Conservation (phyloP, 1,140 invertebrate genomes). For the Globodera rostochiensis region DNA sequence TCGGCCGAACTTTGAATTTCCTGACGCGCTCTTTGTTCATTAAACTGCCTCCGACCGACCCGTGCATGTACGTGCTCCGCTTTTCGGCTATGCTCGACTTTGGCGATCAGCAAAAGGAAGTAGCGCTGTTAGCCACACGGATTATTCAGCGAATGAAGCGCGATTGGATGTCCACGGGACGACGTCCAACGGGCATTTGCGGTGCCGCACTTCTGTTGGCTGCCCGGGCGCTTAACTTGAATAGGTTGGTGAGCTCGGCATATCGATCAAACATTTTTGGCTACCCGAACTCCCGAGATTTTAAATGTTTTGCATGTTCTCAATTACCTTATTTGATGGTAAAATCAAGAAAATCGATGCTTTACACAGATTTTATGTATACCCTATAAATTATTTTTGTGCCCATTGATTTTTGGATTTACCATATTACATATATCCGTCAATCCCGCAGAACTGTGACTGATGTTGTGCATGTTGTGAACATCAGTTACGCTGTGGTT, state of each 20-base stretch:
- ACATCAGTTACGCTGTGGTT: constrained; percentile 62
- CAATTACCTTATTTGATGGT: no score
- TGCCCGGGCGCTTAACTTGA: constrained; percentile 86
- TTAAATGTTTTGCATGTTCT: no score
- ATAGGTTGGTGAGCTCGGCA: constrained; percentile 49
- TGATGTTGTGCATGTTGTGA: constrained; percentile 83
- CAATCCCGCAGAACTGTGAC: constrained; percentile 71
- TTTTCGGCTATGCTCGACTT: constrained; percentile 93
- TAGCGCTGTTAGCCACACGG: constrained; percentile 88
- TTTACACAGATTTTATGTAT: no score
- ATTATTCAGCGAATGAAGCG: constrained; percentile 95
- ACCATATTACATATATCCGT: no score
- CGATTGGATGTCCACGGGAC: constrained; percentile 92
- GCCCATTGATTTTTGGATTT: no score
- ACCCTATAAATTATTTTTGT: no score
- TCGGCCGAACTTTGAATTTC: constrained; percentile 87
- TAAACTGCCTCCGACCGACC: constrained; percentile 87
- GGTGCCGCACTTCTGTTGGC: constrained; percentile 92
- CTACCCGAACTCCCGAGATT: no score
- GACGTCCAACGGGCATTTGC: constrained; percentile 88
- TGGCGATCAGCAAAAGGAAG: constrained; percentile 69
- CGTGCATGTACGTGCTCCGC: constrained; percentile 87
- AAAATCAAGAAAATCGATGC: no score
- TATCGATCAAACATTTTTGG: neutral
- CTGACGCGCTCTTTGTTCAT: constrained; percentile 86